Percentiles rank a stretch among this genome's conserved stretches.
phyloP scores from a whole-genome alignment of 2,888 invertebrate species.

The Limnephilus auricula region DNA sequence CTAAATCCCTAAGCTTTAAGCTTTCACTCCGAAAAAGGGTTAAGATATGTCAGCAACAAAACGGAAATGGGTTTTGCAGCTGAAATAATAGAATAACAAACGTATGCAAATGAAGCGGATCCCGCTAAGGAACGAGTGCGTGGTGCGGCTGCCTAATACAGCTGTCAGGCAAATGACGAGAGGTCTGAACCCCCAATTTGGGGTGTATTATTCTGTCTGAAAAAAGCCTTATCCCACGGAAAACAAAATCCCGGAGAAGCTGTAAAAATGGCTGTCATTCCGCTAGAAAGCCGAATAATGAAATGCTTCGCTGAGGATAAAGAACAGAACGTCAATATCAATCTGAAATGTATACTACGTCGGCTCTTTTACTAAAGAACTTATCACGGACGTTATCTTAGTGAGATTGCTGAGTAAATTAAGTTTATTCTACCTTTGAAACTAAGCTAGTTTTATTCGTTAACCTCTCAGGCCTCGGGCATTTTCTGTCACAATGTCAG shows the following conservation, averaged over 20 bases:
- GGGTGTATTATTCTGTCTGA: slow-evolving; percentile 10
- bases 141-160: slow-evolving; percentile 11
- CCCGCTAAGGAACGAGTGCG: not conserved
- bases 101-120: not conserved
- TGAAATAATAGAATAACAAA: not conserved
- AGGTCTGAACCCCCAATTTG: slow-evolving; percentile 18
- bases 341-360: not conserved
- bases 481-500: too few species aligned
- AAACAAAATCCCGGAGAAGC: slow-evolving; percentile 32
- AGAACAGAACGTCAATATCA: slow-evolving; percentile 32
- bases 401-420: not conserved
- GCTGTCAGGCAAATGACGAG: slow-evolving; percentile 29
- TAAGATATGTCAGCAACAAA: not conserved
- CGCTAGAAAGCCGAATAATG: slow-evolving; percentile 28
- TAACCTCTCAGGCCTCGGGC: too few species aligned
- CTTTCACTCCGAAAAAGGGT: not conserved
- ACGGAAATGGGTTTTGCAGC: not conserved
- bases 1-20: not conserved
- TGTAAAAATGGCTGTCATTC: slow-evolving; percentile 48
- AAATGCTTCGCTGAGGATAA: slow-evolving; percentile 17
- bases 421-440: not conserved
- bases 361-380: not conserved
- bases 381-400: not conserved
- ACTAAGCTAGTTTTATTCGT: not conserved
- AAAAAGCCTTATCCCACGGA: slow-evolving; percentile 41